Conservation (phyloP, 2,113 vertebrate species). For the Rostratula benghalensis region DNA sequence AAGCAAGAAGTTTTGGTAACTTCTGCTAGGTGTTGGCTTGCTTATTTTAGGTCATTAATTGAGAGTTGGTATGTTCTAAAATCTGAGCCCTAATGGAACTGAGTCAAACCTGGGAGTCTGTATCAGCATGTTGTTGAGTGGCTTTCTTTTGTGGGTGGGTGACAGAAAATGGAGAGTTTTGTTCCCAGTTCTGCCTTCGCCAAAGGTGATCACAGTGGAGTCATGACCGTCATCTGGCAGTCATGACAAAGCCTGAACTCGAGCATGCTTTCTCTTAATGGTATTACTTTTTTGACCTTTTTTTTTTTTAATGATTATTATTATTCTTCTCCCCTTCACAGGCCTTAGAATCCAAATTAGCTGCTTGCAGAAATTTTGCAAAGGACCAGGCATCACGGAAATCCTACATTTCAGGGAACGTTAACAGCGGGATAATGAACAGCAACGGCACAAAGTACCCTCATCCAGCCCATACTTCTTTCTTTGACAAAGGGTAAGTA, state of each 20-base stretch:
- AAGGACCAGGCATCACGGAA: constrained; percentile 96
- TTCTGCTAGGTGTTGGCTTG: not conserved
- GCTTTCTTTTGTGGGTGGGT: not conserved
- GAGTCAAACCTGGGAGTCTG: not conserved
- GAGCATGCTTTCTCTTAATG: not conserved
- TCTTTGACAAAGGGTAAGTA: constrained; percentile 96
- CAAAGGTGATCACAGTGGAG: not conserved
- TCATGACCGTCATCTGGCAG: fast-evolving
- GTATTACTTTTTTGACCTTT: not conserved
- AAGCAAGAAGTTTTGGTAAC: not conserved
- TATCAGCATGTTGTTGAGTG: not conserved
- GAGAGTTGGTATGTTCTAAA: not conserved
- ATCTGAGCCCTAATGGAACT: not conserved
- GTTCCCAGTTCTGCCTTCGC: not conserved
- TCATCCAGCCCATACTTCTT: constrained; percentile 88
- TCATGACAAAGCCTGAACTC: not conserved
- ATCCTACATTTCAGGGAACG: constrained; percentile 82
- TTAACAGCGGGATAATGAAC: constrained; percentile 79
- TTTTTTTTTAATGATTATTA: not conserved
- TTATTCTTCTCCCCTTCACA: constrained; percentile 25
- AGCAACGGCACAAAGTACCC: constrained; percentile 89
- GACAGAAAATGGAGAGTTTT: not conserved
- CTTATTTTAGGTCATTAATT: not conserved
- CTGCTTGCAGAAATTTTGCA: constrained; percentile 95
- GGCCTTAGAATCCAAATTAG: constrained; percentile 97